phyloP scores from a whole-genome alignment of 2,113 vertebrate species.

The Spea bombifrons region DNA sequence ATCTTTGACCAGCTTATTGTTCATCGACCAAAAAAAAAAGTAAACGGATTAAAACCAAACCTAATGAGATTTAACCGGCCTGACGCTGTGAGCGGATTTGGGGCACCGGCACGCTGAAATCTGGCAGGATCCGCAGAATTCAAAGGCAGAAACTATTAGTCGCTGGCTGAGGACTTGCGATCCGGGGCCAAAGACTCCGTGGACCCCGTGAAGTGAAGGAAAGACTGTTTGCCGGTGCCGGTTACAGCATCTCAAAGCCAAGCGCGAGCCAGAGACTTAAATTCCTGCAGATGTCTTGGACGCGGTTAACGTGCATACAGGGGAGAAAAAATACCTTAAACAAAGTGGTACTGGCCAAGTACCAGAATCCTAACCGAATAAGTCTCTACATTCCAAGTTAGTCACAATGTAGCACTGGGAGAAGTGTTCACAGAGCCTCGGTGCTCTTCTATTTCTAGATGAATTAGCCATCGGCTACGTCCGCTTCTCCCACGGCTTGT shows the following conservation, averaged over 20 bases:
- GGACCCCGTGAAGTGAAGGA: conserved; percentile 16
- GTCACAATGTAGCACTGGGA: too few species aligned
- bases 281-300: conserved; percentile 42
- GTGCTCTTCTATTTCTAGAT: too few species aligned
- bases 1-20: not conserved
- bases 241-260: not conserved
- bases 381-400: not conserved
- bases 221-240: not conserved
- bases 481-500: too few species aligned
- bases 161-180: not conserved
- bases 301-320: conserved; percentile 17
- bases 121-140: conserved; percentile 12
- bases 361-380: conserved; percentile 19
- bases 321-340: conserved; percentile 23
- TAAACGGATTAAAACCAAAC: not conserved
- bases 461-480: too few species aligned
- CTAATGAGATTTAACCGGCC: not conserved
- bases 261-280: conserved; percentile 20
- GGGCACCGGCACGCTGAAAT: conserved; percentile 1
- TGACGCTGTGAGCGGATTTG: not conserved
- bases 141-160: not conserved
- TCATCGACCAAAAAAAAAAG: not conserved
- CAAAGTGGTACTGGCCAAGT: conserved; percentile 30
- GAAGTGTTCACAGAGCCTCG: too few species aligned
- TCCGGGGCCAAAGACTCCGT: not conserved